A percentile compares a stretch with the other conserved stretches of the same genome.
Conservation (phyloP, 2,888 invertebrate genomes). For the Leptura quadrifasciata region DNA sequence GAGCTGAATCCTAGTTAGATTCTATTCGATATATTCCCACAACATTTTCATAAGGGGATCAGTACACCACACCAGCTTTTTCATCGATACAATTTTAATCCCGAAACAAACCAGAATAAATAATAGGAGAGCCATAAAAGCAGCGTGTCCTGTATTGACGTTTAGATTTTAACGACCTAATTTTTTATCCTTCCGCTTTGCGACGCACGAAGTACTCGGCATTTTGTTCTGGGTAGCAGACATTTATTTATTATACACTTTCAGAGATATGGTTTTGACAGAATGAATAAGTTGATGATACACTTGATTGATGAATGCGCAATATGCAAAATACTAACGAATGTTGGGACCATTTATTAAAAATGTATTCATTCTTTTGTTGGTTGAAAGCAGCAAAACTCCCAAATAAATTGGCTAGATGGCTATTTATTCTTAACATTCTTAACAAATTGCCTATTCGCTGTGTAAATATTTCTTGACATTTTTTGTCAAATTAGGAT, state of each 20-base stretch:
- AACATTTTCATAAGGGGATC: no score
- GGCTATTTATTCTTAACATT: neutral
- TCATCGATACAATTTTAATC: no score
- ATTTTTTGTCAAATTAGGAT: no score
- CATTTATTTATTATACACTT: neutral
- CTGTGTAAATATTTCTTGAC: no score
- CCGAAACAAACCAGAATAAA: no score
- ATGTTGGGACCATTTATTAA: neutral
- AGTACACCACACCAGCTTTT: no score
- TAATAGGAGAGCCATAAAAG: neutral
- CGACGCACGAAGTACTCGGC: neutral
- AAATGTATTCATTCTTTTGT: neutral
- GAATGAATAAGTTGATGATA: neutral
- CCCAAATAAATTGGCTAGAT: neutral
- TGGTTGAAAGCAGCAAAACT: neutral
- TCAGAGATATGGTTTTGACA: neutral
- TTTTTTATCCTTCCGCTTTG: neutral
- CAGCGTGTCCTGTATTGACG: neutral
- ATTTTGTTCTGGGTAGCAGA: neutral
- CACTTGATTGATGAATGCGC: neutral
- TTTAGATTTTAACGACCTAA: neutral
- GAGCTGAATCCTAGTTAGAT: no score
- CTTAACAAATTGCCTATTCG: no score
- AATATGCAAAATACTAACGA: neutral
- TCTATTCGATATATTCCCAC: no score